phyloP scores from a whole-genome alignment of 2,888 invertebrate species.

The Rotaria sp. region DNA sequence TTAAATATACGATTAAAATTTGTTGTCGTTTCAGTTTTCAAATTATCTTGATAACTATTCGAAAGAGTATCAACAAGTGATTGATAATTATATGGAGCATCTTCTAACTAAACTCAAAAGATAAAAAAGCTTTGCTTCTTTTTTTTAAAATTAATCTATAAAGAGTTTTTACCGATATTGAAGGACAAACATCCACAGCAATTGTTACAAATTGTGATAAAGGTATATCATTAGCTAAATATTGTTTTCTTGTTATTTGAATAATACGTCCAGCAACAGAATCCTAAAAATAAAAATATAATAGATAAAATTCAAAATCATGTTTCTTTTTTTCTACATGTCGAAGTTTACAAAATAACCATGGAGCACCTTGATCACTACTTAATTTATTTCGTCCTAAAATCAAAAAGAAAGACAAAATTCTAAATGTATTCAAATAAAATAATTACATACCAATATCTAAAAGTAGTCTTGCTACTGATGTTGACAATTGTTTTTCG shows the following conservation, averaged over 20 bases:
- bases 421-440: background rate
- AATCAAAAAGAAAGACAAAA: background rate
- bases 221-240: background rate
- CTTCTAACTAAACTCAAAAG: background rate
- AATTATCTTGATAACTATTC: no score
- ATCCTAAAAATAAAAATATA: background rate
- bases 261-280: background rate
- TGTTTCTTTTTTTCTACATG: background rate
- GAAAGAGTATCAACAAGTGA: background rate
- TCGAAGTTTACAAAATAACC: background rate
- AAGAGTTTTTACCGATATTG: background rate
- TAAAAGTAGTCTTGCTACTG: background rate
- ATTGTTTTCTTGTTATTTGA: background rate
- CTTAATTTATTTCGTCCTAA: background rate
- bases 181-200: background rate
- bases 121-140: background rate
- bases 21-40: no score
- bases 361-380: background rate
- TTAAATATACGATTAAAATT: background rate
- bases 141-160: background rate
- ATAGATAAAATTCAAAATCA: no score
- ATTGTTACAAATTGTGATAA: background rate
- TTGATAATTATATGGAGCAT: background rate
- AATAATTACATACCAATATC: background rate
- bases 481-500: background rate